These are phyloP conservation scores for Hydrophis major DNA, from an alignment of 2,797 vertebrate genomes.

Conservation along the genomic window DNA sequence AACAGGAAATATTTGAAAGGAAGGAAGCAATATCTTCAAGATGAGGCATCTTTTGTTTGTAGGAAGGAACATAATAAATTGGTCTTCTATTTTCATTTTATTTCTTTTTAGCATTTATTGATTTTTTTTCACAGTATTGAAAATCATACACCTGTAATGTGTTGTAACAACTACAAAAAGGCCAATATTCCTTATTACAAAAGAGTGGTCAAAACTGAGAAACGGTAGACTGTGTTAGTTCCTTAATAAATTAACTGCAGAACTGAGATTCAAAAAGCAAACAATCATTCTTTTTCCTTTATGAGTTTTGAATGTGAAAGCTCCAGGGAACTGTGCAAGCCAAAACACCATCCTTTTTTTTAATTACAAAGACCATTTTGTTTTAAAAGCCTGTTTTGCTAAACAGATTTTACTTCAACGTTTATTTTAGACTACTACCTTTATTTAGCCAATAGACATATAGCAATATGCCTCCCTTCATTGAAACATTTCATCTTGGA, in stretches of 20 bases:
- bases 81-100: neutral
- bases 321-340: neutral
- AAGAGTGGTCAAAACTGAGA: neutral
- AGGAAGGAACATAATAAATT: conserved; percentile 10
- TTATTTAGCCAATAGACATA: neutral
- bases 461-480: neutral
- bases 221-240: neutral
- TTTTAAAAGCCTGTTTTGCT: neutral
- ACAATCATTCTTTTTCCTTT: neutral
- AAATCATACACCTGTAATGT: neutral
- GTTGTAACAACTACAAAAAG: neutral
- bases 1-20: neutral
- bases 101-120: neutral
- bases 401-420: neutral
- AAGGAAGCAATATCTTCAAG: neutral
- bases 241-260: neutral
- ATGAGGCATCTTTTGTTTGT: conserved; percentile 14
- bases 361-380: neutral
- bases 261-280: neutral
- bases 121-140: neutral
- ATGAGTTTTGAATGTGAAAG: neutral
- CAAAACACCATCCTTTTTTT: neutral
- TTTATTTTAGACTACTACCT: neutral
- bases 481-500: neutral
- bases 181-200: neutral